Base-by-base conservation (phyloP, 64 coral and sea anemone genomes). In the Montipora foliosa region DNA sequence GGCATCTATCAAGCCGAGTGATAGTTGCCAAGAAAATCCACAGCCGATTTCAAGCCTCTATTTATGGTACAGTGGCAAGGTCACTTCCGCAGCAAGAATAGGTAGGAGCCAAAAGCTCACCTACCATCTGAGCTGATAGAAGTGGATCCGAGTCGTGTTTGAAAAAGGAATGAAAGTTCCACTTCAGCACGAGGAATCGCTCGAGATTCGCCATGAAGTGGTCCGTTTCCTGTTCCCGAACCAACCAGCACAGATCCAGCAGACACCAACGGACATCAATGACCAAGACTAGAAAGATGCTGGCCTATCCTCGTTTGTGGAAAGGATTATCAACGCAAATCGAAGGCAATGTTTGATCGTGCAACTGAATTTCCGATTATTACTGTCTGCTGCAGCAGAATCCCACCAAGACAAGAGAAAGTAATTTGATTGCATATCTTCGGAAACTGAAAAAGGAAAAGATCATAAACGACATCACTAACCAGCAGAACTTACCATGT, bases 41-140 rank as follows among this genome's bases (percentile, higher is more conserved):
- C 11, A 48, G 16, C 7, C 44, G 64, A 1, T 37, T 37, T 37
- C 37, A 68, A 19, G 45, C 22, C 29, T 22, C 1, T 46, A n/a
- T 76, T 53, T 21, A 44, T 89, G 21, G 70, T 89, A 17, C 76
- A 89, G 49, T 89, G 87, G 74, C 37, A 89, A 14, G 50, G 50
- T 17, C 74, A 89, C 71, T 89, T 71, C 37, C 55, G 71, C 1
- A 75, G 16, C 13, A 0, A 74, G 14, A 89, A 89, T 49, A 89
- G 76, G 37, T 37, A 37, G 87, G 87, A 89, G 87, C 87, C 87
- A 13, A n/a, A 49, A 21, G 19, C 14, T 8, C 87, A 89, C 67
- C 45, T 89, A 20, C 87, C 87, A 13, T 2, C 60, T 53, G 87
- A 89, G 6, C 14, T 76, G 16, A 76, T 89, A 5, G 47, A 64